These are phyloP conservation scores for Stomatorhinus ivindoensis DNA, from an alignment of 2,113 vertebrate species.

Conservation along the genomic window DNA sequence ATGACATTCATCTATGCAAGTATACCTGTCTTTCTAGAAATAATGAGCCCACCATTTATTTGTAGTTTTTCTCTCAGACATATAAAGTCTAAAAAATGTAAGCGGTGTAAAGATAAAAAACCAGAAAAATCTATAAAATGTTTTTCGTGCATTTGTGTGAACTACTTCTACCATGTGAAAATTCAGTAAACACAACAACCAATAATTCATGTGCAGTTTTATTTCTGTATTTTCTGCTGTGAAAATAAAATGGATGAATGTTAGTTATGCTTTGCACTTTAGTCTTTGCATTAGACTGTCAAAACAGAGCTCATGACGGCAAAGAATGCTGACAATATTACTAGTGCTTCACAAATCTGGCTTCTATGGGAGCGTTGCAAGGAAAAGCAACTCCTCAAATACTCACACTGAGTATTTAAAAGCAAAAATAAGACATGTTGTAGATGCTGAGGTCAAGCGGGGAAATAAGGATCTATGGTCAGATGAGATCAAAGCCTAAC, in stretches of 20 bases:
- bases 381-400: background rate
- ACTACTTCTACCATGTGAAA: background rate
- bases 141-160: background rate
- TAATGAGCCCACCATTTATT: background rate
- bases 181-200: background rate
- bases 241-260: no score
- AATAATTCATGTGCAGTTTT: background rate
- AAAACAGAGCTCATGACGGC: no score
- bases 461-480: background rate
- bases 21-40: background rate
- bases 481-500: background rate
- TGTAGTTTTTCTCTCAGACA: background rate
- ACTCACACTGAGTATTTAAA: background rate
- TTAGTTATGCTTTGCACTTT: no score
- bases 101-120: background rate
- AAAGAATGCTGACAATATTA: background rate
- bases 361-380: background rate
- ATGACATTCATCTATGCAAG: background rate
- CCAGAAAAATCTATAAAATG: background rate
- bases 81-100: background rate
- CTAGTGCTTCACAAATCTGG: background rate
- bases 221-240: background rate
- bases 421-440: background rate
- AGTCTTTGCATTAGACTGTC: no score
- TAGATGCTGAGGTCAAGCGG: background rate